phyloP scores from a whole-genome alignment of 2,888 invertebrate genomes.

The Nudaria mundana region DNA sequence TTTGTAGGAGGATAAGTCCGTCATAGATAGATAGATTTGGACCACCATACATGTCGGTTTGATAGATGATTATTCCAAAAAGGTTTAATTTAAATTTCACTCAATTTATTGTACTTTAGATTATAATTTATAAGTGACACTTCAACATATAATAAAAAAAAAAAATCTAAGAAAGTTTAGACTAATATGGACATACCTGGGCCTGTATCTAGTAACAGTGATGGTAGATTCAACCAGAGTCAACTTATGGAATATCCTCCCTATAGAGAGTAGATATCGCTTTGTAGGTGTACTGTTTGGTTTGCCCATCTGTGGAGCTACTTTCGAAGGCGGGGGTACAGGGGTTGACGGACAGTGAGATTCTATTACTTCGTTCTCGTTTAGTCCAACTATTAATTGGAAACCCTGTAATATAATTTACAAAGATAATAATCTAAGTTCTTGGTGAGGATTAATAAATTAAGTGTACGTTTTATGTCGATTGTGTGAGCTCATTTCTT shows the following conservation, averaged over 20 bases:
- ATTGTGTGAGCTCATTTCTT: too few species aligned
- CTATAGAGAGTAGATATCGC: conserved; percentile 94
- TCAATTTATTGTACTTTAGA: too few species aligned
- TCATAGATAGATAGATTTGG: too few species aligned
- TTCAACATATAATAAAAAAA: too few species aligned
- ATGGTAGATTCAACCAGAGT: conserved; percentile 93
- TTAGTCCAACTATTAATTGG: conserved; percentile 86
- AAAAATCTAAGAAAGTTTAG: background rate
- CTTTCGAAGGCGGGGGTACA: conserved; percentile 68
- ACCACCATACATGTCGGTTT: too few species aligned
- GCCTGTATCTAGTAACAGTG: conserved; percentile 95
- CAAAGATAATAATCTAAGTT: background rate
- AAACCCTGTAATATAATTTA: conserved; percentile 84
- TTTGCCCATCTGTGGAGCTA: conserved; percentile 71
- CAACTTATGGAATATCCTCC: conserved; percentile 96
- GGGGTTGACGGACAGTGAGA: conserved; percentile 63
- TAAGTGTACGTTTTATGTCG: too few species aligned
- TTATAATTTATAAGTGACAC: too few species aligned
- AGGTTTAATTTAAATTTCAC: too few species aligned
- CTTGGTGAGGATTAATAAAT: too few species aligned
- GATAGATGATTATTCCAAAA: too few species aligned
- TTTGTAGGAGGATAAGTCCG: too few species aligned
- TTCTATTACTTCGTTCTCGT: conserved; percentile 68
- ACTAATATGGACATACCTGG: conserved; percentile 82
- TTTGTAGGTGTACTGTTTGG: conserved; percentile 76